phyloP scores from a whole-genome alignment of 2,113 vertebrate species.

The Mormyrus lacerda region DNA sequence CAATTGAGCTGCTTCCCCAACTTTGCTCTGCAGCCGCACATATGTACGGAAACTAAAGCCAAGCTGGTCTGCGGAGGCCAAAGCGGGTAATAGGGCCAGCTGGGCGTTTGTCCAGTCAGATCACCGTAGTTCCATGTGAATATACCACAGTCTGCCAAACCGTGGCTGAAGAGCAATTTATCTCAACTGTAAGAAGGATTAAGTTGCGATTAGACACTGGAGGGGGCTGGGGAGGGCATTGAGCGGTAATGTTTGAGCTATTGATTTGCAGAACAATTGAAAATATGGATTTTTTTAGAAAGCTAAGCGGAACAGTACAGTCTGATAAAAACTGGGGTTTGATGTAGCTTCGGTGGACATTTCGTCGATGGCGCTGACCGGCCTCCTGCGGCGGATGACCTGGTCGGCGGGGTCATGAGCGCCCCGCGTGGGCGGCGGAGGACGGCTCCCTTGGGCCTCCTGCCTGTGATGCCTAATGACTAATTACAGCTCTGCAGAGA shows the following conservation, averaged over 20 bases:
- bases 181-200: slow-evolving; percentile 21
- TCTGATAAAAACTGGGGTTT: slow-evolving; percentile 1
- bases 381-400: not conserved
- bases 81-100: not conserved
- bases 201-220: not conserved
- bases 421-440: not conserved
- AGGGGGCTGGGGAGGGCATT: not conserved
- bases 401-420: not conserved
- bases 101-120: not conserved
- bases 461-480: not conserved
- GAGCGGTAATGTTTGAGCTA: not conserved
- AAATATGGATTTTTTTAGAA: slow-evolving; percentile 3
- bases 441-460: not conserved
- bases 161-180: not conserved
- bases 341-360: not conserved
- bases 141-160: not conserved
- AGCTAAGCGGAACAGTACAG: not conserved
- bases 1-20: not conserved
- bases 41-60: not conserved
- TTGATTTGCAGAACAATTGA: not conserved
- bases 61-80: not conserved
- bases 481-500: not conserved
- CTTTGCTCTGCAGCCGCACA: not conserved
- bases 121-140: not conserved
- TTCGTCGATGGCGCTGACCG: not conserved